Conservation (phyloP, 1,140 invertebrate genomes). For the Drosophila nannoptera region DNA sequence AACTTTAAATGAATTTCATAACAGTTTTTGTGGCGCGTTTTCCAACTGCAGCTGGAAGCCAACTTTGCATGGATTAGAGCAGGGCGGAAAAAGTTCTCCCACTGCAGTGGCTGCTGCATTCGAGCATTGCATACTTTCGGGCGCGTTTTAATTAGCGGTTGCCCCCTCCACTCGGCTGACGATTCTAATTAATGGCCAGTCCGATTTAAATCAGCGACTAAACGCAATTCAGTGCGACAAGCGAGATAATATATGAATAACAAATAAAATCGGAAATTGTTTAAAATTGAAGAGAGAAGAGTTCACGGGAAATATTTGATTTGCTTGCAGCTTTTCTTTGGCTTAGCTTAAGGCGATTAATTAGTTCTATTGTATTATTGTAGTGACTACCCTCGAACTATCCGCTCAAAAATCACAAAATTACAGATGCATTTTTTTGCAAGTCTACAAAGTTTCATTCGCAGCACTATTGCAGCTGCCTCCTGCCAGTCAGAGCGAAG, state of each 20-base stretch:
- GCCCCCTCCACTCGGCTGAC: conserved; percentile 20
- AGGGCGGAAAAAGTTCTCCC: conserved; percentile 21
- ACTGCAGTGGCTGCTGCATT: conserved; percentile 14
- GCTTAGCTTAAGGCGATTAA: too few relatives aligned
- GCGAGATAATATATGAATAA: background rate
- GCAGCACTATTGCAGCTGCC: conserved; percentile 9
- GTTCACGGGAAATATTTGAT: too few relatives aligned
- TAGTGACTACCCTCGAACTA: too few relatives aligned
- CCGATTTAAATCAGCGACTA: background rate
- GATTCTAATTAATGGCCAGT: conserved; percentile 28
- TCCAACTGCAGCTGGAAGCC: conserved; percentile 19
- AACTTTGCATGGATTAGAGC: conserved; percentile 61
- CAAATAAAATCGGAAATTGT: background rate
- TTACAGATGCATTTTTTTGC: too few relatives aligned
- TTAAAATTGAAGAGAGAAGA: too few relatives aligned
- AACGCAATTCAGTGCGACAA: background rate
- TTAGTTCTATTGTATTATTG: too few relatives aligned
- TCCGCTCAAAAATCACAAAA: background rate
- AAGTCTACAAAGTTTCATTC: conserved; percentile 16
- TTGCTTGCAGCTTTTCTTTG: too few relatives aligned
- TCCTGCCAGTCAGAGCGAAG: conserved; percentile 1
- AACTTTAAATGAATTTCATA: conserved; percentile 70
- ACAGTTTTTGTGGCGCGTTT: conserved; percentile 46
- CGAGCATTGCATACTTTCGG: conserved; percentile 41
- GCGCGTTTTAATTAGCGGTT: conserved; percentile 54